These are phyloP conservation scores for Actias luna DNA, from an alignment of 2,888 invertebrate species.

Conservation along the genomic window DNA sequence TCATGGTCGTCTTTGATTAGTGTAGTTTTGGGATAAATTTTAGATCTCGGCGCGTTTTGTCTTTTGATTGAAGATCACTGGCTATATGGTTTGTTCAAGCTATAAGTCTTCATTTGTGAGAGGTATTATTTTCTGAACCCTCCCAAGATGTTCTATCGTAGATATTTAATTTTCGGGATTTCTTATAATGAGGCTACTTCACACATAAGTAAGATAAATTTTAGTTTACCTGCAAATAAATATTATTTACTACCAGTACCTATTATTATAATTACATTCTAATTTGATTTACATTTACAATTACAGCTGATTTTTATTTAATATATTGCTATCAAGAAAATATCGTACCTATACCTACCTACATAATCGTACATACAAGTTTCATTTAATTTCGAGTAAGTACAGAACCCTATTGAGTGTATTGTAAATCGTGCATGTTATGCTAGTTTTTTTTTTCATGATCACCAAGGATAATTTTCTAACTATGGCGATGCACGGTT, in stretches of 20 bases:
- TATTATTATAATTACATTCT: no score
- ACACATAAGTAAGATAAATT: background rate
- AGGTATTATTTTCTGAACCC: background rate
- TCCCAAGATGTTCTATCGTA: background rate
- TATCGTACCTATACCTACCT: no score
- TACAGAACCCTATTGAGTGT: conserved; percentile 20
- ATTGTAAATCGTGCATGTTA: conserved; percentile 25
- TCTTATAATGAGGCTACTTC: background rate
- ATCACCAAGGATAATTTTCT: conserved; percentile 43
- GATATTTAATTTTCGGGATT: background rate
- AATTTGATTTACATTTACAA: no score
- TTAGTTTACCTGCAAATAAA: no score
- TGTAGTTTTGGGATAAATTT: no score
- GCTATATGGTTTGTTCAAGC: background rate
- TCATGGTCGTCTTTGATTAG: no score
- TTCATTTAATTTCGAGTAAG: background rate
- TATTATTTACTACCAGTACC: no score
- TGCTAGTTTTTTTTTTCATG: conserved; percentile 30
- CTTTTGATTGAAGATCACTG: no score
- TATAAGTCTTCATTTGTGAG: background rate
- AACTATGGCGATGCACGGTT: conserved; percentile 35
- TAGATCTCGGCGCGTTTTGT: no score
- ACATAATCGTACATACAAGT: background rate
- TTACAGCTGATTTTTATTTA: background rate
- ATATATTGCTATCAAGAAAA: no score